phyloP scores from a whole-genome alignment of 2,797 vertebrate genomes.

The Craterocephalus amniculus region DNA sequence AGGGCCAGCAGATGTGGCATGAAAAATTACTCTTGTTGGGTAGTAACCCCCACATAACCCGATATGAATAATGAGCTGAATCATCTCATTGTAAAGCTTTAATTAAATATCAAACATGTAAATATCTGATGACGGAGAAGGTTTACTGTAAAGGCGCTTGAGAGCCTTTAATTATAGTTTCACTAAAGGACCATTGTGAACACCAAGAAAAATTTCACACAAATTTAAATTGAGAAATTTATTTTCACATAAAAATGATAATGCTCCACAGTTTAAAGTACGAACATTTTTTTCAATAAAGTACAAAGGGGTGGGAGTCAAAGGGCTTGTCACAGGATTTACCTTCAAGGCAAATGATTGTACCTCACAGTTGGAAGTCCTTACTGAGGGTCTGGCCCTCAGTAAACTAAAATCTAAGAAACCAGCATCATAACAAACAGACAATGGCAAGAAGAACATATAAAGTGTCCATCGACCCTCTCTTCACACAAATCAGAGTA shows the following conservation, averaged over 20 bases:
- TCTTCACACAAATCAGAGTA: slow-evolving; percentile 23
- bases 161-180: too few species aligned
- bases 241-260: slow-evolving; percentile 77
- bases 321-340: slow-evolving; percentile 61
- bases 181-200: neutral
- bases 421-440: slow-evolving; percentile 51
- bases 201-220: slow-evolving; percentile 16
- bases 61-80: slow-evolving; percentile 46
- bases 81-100: neutral
- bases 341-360: slow-evolving; percentile 73
- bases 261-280: slow-evolving; percentile 80
- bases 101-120: slow-evolving; percentile 14
- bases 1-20: slow-evolving; percentile 34
- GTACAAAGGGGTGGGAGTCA: slow-evolving; percentile 71
- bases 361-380: slow-evolving; percentile 74
- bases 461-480: slow-evolving; percentile 27
- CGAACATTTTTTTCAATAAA: slow-evolving; percentile 73
- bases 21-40: slow-evolving; percentile 34
- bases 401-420: slow-evolving; percentile 58
- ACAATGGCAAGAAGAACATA: slow-evolving; percentile 52
- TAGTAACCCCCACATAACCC: slow-evolving; percentile 6
- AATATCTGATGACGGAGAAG: slow-evolving; percentile 20
- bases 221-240: slow-evolving; percentile 77
- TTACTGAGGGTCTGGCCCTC: slow-evolving; percentile 45
- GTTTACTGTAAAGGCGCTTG: too few species aligned